phyloP scores from a whole-genome alignment of 2,888 invertebrate species.

The Apeira syringaria region DNA sequence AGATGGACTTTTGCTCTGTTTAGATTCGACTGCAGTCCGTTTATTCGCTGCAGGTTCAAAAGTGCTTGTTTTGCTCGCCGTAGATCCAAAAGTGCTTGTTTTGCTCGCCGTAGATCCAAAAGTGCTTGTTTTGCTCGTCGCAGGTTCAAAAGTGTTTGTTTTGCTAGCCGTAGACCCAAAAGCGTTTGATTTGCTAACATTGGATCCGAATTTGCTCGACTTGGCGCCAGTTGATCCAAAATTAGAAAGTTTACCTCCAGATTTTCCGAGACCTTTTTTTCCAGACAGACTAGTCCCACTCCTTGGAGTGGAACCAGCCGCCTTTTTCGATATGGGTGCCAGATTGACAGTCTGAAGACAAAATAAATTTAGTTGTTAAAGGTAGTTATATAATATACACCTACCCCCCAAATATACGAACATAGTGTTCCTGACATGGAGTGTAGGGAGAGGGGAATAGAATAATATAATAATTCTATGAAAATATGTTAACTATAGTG shows the following conservation, averaged over 20 bases:
- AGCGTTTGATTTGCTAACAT: slow-evolving; percentile 2
- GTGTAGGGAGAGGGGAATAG: too few relatives aligned
- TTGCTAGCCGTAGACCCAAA: slow-evolving; percentile 11
- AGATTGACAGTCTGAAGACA: slow-evolving; percentile 38
- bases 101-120: slow-evolving; percentile 11
- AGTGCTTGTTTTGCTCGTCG: slow-evolving; percentile 19
- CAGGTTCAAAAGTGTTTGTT: slow-evolving; percentile 17
- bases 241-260: slow-evolving; percentile 5
- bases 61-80: slow-evolving; percentile 19
- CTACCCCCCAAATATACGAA: too few relatives aligned
- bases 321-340: slow-evolving; percentile 60
- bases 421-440: too few relatives aligned
- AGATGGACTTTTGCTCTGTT: slow-evolving; percentile 18
- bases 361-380: too few relatives aligned
- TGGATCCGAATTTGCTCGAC: slow-evolving; percentile 4
- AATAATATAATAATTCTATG: too few relatives aligned
- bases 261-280: slow-evolving; percentile 28
- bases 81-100: slow-evolving; percentile 17
- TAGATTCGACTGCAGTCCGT: slow-evolving; percentile 25
- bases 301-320: slow-evolving; percentile 50
- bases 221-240: slow-evolving; percentile 17
- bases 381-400: too few relatives aligned
- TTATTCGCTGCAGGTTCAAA: slow-evolving; percentile 22
- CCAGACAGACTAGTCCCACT: slow-evolving; percentile 45
- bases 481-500: too few relatives aligned